Conservation (phyloP, 2,113 vertebrate genomes). For the Craseonycteris thonglongyai region DNA sequence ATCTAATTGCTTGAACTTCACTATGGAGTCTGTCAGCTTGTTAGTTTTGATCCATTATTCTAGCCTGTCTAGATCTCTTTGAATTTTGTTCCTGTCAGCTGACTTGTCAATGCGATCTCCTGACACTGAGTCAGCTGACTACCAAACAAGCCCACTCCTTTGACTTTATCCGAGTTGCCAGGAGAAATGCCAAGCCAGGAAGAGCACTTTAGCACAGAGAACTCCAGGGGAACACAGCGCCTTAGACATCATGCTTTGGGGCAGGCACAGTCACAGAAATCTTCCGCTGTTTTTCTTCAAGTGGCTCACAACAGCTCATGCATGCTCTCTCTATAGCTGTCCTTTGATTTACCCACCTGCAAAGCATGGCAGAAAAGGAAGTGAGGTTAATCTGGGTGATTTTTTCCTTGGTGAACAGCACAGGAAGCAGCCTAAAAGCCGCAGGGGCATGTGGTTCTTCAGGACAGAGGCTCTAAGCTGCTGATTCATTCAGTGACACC, state of each 20-base stretch:
- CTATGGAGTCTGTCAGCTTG: not conserved
- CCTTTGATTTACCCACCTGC: not conserved
- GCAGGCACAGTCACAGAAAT: not conserved
- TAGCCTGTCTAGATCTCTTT: not conserved
- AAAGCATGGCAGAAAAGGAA: not conserved
- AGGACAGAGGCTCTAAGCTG: not conserved
- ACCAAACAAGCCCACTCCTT: not conserved
- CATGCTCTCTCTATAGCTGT: not conserved
- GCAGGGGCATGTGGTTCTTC: not conserved
- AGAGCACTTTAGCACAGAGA: not conserved
- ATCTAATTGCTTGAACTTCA: conserved; percentile 9
- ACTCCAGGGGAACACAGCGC: not conserved
- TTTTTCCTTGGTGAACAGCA: not conserved
- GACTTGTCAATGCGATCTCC: not conserved
- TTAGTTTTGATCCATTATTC: not conserved
- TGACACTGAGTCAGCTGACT: not conserved
- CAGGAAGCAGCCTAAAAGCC: not conserved
- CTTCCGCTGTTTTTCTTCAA: not conserved
- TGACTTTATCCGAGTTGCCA: not conserved
- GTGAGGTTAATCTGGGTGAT: not conserved
- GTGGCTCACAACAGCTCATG: not conserved
- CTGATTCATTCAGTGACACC: not conserved
- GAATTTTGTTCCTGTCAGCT: not conserved
- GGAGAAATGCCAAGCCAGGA: not conserved
- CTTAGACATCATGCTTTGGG: not conserved